Evolutionary conservation across 2,888 invertebrate species (phyloP).

Genomic region (Lomographa bimaculata): DNA sequence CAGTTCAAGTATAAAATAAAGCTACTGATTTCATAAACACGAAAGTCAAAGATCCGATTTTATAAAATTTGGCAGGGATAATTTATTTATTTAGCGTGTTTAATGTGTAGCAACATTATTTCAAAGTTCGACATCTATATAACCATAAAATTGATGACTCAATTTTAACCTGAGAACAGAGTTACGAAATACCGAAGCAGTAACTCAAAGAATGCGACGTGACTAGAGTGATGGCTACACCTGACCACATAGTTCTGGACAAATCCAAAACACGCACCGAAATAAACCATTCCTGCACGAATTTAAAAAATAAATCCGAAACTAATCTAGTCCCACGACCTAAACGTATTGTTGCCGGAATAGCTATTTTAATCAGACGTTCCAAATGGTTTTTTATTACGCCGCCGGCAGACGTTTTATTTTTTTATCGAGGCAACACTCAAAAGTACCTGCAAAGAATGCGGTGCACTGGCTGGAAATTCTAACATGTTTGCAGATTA

Average conservation of each 20-base stretch:
- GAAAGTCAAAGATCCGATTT: too few species aligned
- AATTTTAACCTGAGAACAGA: constrained; percentile 5
- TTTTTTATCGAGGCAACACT: constrained; percentile 51
- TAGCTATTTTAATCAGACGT: constrained; percentile 75
- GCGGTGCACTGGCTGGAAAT: constrained; percentile 34
- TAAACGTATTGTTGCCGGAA: constrained; percentile 40
- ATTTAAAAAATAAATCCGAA: constrained; percentile 67
- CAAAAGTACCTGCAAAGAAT: constrained; percentile 37
- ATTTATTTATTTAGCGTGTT: too few species aligned
- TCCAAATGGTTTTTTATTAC: constrained; percentile 66
- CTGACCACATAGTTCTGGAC: constrained; percentile 28
- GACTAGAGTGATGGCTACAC: constrained; percentile 22
- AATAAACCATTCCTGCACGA: constrained; percentile 53
- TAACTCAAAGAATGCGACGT: constrained; percentile 31
- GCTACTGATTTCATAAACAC: too few species aligned
- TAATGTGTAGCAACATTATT: too few species aligned
- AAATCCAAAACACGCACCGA: constrained; percentile 44
- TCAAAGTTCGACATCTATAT: too few species aligned
- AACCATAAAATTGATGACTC: too few species aligned
- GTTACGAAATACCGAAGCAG: constrained; percentile 5
- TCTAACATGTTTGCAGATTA: constrained; percentile 27
- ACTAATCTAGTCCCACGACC: constrained; percentile 74
- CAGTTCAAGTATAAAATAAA: too few species aligned
- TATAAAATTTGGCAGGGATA: too few species aligned
- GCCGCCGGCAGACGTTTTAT: constrained; percentile 38